phyloP scores from a whole-genome alignment of 2,888 invertebrate genomes.

The Drosophila lacicola region DNA sequence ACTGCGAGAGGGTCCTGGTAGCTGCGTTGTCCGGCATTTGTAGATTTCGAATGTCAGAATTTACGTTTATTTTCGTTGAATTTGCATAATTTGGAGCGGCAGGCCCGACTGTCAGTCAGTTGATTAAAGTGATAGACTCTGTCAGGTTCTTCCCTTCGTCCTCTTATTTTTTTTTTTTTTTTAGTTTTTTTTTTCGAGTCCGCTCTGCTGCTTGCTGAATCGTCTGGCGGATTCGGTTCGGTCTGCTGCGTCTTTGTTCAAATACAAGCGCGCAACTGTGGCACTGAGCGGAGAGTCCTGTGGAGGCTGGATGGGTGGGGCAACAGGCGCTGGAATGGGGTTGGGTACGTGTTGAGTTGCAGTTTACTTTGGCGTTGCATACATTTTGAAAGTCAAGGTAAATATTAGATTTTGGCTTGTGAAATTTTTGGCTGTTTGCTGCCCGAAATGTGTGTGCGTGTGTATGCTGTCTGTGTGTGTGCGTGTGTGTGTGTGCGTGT shows the following conservation, averaged over 20 bases:
- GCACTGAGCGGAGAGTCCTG: not conserved
- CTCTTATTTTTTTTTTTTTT: constrained; percentile 7
- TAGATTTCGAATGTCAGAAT: constrained; percentile 67
- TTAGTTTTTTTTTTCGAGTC: constrained; percentile 6
- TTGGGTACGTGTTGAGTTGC: constrained; percentile 63
- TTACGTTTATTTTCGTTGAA: constrained; percentile 75
- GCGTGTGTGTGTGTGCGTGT: not conserved
- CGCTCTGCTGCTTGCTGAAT: constrained; percentile 38
- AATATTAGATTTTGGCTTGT: constrained; percentile 76
- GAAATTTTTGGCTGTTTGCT: constrained; percentile 68
- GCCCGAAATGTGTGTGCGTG: constrained; percentile 18
- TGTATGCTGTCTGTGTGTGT: constrained; percentile 12
- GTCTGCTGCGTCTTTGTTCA: constrained; percentile 69
- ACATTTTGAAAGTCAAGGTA: constrained; percentile 77
- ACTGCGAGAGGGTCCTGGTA: constrained; percentile 5
- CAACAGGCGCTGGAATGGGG: not conserved
- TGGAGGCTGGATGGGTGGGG: not conserved
- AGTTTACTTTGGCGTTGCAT: constrained; percentile 70
- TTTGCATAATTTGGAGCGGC: constrained; percentile 71
- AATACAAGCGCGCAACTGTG: constrained; percentile 35
- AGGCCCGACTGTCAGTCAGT: constrained; percentile 56
- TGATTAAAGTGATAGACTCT: constrained; percentile 78
- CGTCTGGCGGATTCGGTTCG: constrained; percentile 61
- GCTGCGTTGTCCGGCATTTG: constrained; percentile 45
- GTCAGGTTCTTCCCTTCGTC: constrained; percentile 31